Evolutionary conservation across 2,888 invertebrate genomes (phyloP).

Genomic region (Hirtodrosophila cameraria): DNA sequence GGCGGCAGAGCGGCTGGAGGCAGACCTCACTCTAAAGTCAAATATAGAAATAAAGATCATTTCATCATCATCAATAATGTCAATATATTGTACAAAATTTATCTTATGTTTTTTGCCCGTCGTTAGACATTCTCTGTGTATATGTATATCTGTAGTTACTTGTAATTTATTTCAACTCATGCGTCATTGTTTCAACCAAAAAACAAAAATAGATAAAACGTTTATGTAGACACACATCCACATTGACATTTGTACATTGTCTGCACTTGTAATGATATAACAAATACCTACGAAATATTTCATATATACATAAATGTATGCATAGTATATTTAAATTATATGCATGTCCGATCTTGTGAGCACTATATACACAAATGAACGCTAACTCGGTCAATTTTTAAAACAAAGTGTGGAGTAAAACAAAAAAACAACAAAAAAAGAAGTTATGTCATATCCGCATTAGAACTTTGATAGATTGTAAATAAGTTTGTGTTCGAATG

Average conservation of each 20-base stretch:
- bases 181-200: conserved; percentile 46
- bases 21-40: conserved; percentile 14
- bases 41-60: conserved; percentile 26
- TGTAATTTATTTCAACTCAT: conserved; percentile 54
- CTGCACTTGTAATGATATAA: conserved; percentile 4
- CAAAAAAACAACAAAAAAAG: too few relatives aligned
- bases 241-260: neutral
- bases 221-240: neutral
- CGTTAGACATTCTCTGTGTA: neutral
- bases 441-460: too few relatives aligned
- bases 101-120: conserved; percentile 2
- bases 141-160: conserved; percentile 3
- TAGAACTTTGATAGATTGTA: too few relatives aligned
- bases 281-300: neutral
- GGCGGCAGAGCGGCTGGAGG: too few relatives aligned
- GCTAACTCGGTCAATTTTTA: too few relatives aligned
- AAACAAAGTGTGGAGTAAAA: too few relatives aligned
- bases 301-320: neutral
- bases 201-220: conserved; percentile 12
- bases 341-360: too few relatives aligned
- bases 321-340: neutral
- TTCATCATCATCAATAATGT: conserved; percentile 4
- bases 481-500: too few relatives aligned
- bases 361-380: too few relatives aligned
- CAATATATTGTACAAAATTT: neutral